A percentile compares a stretch with the other conserved stretches of the same genome.
Conservation (phyloP, 2,113 vertebrate genomes). For the Sinocyclocheilus anophthalmus region DNA sequence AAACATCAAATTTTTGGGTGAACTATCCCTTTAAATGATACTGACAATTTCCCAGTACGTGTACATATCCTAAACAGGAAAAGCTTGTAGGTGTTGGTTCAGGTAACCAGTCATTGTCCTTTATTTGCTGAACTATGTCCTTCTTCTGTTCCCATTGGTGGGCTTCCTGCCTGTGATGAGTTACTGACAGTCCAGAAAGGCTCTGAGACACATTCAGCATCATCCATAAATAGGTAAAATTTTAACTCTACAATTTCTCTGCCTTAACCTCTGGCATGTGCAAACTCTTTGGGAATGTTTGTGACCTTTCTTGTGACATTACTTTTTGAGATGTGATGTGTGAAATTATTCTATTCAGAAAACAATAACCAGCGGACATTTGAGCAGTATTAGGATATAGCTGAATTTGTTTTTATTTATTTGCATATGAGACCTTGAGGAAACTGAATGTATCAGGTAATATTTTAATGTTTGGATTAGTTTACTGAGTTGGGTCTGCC, state of each 20-base stretch:
- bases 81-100: constrained; percentile 4
- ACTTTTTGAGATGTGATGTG: background rate
- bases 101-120: constrained; percentile 36
- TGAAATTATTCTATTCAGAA: background rate
- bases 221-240: constrained; percentile 81
- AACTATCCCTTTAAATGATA: background rate
- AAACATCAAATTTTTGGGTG: too few species aligned
- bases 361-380: background rate
- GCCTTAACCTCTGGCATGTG: constrained; percentile 19
- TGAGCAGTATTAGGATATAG: background rate
- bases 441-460: background rate
- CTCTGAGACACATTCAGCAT: constrained; percentile 65
- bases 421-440: background rate
- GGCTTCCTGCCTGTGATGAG: constrained; percentile 71
- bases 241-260: background rate
- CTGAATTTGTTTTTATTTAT: background rate
- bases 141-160: constrained; percentile 73
- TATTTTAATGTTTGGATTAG: background rate
- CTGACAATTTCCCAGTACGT: background rate
- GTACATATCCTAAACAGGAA: background rate
- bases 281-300: constrained; percentile 8
- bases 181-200: constrained; percentile 71
- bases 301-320: background rate
- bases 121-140: constrained; percentile 66
- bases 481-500: too few species aligned